Evolutionary conservation across 2,888 invertebrate species (phyloP), one percentile per base, ranked within the genome.

Genomic region (Ormyrus labotus): DNA sequence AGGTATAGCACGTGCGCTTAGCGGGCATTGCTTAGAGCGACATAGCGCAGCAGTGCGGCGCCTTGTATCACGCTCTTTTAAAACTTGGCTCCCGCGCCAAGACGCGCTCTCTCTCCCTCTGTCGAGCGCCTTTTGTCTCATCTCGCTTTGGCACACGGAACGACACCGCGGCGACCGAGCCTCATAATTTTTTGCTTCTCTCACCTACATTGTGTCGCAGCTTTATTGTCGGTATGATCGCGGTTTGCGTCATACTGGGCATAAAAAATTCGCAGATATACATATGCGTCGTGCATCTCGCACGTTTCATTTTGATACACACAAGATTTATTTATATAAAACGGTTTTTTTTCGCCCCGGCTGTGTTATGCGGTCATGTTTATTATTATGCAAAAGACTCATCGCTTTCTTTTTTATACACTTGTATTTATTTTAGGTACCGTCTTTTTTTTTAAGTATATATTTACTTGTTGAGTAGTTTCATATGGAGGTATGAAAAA

Each of bases 1-100:
- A 57, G 71, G 63, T 68, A 68, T 48, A 67, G 65, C 76, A 80
- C 80, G 72, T 68, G 76, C 72, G 68, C 61, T 19, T 19, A 19
- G 61, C n/a, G 45, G 19, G 19, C 19, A 19, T 19, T 19, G 19
- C 19, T 19, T 19, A 19, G 19, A 19, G 19, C 19, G 19, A 19
- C 19, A 19, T 19, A 19, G 11, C 7, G 50, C 51, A 61, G 6
- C 51, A 45, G 11, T 53, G 47, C 61, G 71, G 51, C 61, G 61
- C 61, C 61, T 60, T 34, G 3, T 8, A 2, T 11, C 47, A n/a
- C 61, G 48, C 61, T 71, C 71, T 71, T 63, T 71, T 71, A 71
- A 61, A 71, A 71, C 61, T 71, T 71, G 71, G 71, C 53, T 45
- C n/a, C 51, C 2, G 61, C 4, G 61, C 61, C 71, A 57, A 58